phyloP scores from a whole-genome alignment of 2,888 invertebrate species.

The Spisula solida region DNA sequence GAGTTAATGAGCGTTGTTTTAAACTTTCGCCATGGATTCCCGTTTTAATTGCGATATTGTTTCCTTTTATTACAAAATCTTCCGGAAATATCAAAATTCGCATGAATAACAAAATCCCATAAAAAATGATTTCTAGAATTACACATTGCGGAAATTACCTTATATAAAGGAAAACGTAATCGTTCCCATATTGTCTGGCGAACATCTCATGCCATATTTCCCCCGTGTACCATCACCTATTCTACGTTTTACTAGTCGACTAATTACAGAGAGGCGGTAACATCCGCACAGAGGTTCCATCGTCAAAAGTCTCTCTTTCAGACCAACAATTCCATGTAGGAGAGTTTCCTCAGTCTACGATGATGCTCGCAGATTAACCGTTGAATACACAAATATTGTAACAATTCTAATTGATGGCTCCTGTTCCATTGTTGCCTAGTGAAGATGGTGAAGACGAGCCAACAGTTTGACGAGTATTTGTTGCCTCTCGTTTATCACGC shows the following conservation, averaged over 20 bases:
- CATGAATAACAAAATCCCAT: slow-evolving; percentile 22
- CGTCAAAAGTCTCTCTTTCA: slow-evolving; percentile 43
- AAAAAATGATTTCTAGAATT: slow-evolving; percentile 48
- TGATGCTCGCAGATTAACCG: slow-evolving; percentile 51
- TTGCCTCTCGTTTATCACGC: slow-evolving; percentile 59
- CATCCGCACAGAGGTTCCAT: slow-evolving; percentile 43
- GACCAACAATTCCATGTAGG: slow-evolving; percentile 26
- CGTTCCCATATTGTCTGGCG: not conserved
- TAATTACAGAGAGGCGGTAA: slow-evolving; percentile 58
- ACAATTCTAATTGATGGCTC: slow-evolving; percentile 59
- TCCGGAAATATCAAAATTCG: slow-evolving; percentile 24
- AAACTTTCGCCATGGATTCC: not conserved
- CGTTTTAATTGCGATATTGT: slow-evolving; percentile 13
- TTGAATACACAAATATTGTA: slow-evolving; percentile 45
- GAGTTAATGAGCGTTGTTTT: not conserved
- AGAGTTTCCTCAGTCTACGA: slow-evolving; percentile 49
- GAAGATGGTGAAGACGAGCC: slow-evolving; percentile 42
- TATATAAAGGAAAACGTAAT: slow-evolving; percentile 50
- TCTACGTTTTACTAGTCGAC: slow-evolving; percentile 46
- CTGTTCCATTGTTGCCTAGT: slow-evolving; percentile 40
- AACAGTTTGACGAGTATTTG: slow-evolving; percentile 60
- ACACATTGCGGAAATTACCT: slow-evolving; percentile 59
- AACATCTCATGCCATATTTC: slow-evolving; percentile 41
- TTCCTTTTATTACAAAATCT: not conserved
- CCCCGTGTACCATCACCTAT: slow-evolving; percentile 55